phyloP scores from a whole-genome alignment of 2,113 vertebrate species.

The Cichladusa arquata region DNA sequence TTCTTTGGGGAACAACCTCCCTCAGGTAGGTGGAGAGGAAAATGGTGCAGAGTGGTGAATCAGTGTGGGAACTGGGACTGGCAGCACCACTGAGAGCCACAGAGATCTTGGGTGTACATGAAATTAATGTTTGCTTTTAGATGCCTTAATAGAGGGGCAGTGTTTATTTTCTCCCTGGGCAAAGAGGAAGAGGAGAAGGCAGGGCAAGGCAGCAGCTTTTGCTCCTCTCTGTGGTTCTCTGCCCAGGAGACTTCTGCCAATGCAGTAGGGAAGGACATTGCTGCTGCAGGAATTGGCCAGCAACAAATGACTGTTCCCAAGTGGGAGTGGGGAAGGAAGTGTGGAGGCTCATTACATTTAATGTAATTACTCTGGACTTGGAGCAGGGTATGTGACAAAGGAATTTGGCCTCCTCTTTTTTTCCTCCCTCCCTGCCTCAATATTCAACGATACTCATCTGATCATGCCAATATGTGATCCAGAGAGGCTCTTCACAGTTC shows the following conservation, averaged over 20 bases:
- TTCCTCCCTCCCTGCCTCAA: neutral
- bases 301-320: conserved; percentile 10
- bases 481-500: fast-evolving
- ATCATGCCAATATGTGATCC: neutral
- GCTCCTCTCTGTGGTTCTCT: neutral
- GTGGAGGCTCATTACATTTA: conserved; percentile 15
- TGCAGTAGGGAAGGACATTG: neutral
- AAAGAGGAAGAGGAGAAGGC: neutral
- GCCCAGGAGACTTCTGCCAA: neutral
- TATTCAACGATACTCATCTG: neutral
- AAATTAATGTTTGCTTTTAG: neutral
- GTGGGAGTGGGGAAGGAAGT: neutral
- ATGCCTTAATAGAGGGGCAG: neutral
- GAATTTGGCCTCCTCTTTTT: neutral
- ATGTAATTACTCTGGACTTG: conserved; percentile 27
- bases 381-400: neutral
- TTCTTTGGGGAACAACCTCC: neutral
- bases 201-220: neutral
- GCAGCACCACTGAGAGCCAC: neutral
- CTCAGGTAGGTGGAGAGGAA: neutral
- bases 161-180: neutral
- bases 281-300: neutral
- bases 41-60: neutral
- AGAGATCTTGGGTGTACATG: neutral
- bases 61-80: fast-evolving